phyloP scores from a whole-genome alignment of 1,140 invertebrate species.

The Aleiodes sp. region DNA sequence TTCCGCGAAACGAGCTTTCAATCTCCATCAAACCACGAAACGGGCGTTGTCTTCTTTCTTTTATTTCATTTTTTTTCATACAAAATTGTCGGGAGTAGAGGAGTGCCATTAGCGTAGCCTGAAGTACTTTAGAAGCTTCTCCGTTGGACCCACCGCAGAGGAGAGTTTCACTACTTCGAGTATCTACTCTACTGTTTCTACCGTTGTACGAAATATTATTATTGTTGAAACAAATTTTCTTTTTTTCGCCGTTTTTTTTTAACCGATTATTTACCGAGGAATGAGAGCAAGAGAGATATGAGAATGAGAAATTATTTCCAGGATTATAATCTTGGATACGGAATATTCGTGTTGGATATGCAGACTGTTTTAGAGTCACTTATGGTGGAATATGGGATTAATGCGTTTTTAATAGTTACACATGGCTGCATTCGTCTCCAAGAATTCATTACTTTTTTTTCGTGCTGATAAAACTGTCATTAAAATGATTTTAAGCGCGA shows the following conservation, averaged over 20 bases:
- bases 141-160: conserved; percentile 7
- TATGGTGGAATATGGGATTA: conserved; percentile 48
- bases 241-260: no score
- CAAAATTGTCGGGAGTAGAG: conserved; percentile 27
- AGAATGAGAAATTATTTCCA: neutral
- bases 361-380: neutral
- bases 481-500: conserved; percentile 6
- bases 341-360: neutral
- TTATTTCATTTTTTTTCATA: neutral
- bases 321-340: neutral
- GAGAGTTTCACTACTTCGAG: neutral
- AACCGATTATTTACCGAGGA: neutral
- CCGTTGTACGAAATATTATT: conserved; percentile 13
- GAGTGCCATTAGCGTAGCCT: conserved; percentile 54
- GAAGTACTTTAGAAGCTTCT: conserved; percentile 55
- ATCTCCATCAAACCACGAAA: conserved; percentile 39
- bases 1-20: conserved; percentile 54
- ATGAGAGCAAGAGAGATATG: neutral
- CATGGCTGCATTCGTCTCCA: neutral
- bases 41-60: no score
- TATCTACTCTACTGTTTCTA: neutral
- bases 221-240: conserved; percentile 12
- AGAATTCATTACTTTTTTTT: neutral
- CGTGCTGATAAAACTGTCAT: neutral
- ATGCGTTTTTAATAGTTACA: conserved; percentile 59